Percentiles rank a stretch among this genome's conserved stretches.
Conservation (phyloP, 2,888 invertebrate species). For the Caenorhabditis sinica region DNA sequence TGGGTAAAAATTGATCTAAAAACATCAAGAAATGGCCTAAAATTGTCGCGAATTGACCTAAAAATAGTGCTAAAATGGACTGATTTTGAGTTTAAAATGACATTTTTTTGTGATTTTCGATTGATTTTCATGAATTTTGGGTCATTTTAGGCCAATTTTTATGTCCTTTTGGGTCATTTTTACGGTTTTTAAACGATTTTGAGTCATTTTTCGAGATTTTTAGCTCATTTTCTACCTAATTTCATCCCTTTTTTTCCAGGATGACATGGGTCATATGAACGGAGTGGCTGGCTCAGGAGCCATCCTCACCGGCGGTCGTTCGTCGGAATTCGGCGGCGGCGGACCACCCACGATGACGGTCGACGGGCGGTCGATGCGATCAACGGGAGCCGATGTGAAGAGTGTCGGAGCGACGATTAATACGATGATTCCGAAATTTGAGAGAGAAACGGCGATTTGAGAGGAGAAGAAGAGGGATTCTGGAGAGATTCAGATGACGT, state of each 20-base stretch:
- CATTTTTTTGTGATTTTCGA: too few relatives aligned
- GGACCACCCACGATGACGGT: conserved; percentile 33
- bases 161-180: background rate
- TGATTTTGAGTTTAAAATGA: too few relatives aligned
- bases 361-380: conserved; percentile 40
- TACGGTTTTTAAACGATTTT: background rate
- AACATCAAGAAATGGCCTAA: background rate
- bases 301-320: conserved; percentile 7
- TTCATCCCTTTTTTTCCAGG: conserved; percentile 13
- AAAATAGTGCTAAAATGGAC: background rate
- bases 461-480: background rate
- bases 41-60: background rate
- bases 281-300: background rate
- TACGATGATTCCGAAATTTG: conserved; percentile 74
- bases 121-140: background rate
- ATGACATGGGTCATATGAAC: conserved; percentile 35
- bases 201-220: background rate
- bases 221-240: background rate
- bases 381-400: conserved; percentile 26
- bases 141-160: background rate
- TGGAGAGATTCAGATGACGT: background rate
- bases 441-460: conserved; percentile 83
- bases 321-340: conserved; percentile 22
- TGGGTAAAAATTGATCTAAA: background rate
- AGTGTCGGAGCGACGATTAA: conserved; percentile 72